A percentile compares a stretch with the other conserved stretches of the same genome.
phyloP scores from a whole-genome alignment of 2,797 vertebrate species.

The Etheostoma perlongum region DNA sequence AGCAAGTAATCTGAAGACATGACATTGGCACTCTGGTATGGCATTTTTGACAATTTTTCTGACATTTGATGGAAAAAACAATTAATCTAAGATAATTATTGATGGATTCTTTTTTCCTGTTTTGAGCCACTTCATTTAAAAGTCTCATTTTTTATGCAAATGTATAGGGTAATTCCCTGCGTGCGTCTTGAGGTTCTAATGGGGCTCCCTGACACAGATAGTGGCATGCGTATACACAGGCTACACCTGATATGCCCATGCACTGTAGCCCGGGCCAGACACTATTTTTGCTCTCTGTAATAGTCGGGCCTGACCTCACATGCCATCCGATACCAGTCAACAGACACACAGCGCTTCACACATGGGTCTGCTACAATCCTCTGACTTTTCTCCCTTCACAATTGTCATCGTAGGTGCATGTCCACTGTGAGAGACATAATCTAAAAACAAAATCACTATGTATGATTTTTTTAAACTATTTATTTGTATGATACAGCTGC shows the following conservation, averaged over 20 bases:
- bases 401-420: too few species aligned
- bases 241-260: background rate
- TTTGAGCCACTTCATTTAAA: background rate
- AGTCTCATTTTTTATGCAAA: background rate
- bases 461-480: too few species aligned
- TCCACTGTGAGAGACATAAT: too few species aligned
- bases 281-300: constrained; percentile 55
- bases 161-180: background rate
- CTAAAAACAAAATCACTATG: too few species aligned
- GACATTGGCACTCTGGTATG: background rate
- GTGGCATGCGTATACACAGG: background rate
- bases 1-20: background rate
- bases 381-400: constrained; percentile 4
- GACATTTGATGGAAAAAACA: background rate
- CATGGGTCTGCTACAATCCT: constrained; percentile 1
- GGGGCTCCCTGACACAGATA: constrained; percentile 1
- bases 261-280: background rate
- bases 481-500: too few species aligned
- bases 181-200: background rate
- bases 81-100: background rate
- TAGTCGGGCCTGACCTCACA: constrained; percentile 60
- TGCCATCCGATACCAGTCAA: constrained; percentile 33
- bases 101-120: background rate
- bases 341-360: constrained; percentile 21
- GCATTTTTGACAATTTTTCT: background rate